Percentiles rank a stretch among this genome's conserved stretches.
phyloP scores from a whole-genome alignment of 2,797 vertebrate genomes.

The Mormyrops boulengeri region DNA sequence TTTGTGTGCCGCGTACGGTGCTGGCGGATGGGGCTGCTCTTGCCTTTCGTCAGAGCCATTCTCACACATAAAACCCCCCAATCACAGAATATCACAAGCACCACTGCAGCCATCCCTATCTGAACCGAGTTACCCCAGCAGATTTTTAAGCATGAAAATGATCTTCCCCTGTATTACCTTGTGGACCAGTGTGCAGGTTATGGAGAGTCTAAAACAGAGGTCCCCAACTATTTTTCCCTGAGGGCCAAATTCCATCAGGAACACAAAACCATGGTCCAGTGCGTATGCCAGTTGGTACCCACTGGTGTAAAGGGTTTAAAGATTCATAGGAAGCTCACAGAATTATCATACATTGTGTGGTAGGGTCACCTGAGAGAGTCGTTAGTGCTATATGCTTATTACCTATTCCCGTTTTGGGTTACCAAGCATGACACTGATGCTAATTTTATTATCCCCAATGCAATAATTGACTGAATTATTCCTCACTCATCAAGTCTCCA shows the following conservation, averaged over 20 bases:
- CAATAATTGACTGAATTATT: neutral
- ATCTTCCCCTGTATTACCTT: neutral
- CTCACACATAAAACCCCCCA: neutral
- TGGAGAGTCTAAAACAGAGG: neutral
- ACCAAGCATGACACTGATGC: neutral
- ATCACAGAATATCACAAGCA: neutral
- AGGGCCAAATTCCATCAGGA: neutral
- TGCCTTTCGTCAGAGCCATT: neutral
- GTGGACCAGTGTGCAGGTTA: neutral
- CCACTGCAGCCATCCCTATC: neutral
- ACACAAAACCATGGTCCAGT: neutral
- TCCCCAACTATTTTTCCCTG: neutral
- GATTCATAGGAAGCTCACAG: neutral
- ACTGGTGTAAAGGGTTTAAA: neutral
- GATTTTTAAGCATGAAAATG: neutral
- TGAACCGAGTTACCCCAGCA: neutral
- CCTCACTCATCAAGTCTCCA: neutral
- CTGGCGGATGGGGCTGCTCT: neutral
- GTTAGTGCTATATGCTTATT: neutral
- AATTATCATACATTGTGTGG: neutral
- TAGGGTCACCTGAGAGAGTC: neutral
- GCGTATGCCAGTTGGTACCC: neutral
- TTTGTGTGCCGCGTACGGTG: neutral
- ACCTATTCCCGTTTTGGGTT: neutral
- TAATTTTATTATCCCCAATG: neutral